Conservation (phyloP, 2,888 invertebrate genomes). For the Eupeodes latifasciatus region DNA sequence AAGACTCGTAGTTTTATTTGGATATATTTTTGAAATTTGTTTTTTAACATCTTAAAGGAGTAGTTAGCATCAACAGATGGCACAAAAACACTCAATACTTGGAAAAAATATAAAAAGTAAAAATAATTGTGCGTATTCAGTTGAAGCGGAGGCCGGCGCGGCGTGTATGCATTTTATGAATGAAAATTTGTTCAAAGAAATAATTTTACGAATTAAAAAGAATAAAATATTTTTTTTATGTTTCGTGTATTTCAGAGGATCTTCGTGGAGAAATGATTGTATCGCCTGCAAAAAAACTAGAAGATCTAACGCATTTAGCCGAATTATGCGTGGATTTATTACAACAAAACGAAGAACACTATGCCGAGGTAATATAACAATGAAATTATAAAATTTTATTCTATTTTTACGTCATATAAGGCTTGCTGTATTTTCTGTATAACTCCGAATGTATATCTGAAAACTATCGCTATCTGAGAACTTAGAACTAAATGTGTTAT, state of each 20-base stretch:
- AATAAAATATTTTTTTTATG: neutral
- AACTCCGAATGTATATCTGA: slow-evolving; percentile 19
- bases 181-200: no score
- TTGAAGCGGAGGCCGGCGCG: no score
- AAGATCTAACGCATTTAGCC: slow-evolving; percentile 98
- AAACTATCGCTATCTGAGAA: slow-evolving; percentile 50
- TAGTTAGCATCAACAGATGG: no score
- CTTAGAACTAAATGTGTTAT: slow-evolving; percentile 54
- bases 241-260: slow-evolving; percentile 86
- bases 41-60: no score
- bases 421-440: slow-evolving; percentile 49
- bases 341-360: slow-evolving; percentile 99
- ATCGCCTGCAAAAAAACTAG: slow-evolving; percentile 94
- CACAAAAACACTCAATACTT: no score
- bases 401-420: neutral
- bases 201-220: no score
- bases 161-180: no score
- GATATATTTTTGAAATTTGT: no score
- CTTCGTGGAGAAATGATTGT: slow-evolving; percentile 91
- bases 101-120: no score
- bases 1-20: no score
- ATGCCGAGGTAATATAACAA: slow-evolving; percentile 93
- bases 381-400: neutral
- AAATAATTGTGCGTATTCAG: no score
- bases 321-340: slow-evolving; percentile 99